Evolutionary conservation across 53 echinoderm and acorn worm species (phyloP), one percentile per base, ranked within the genome.

Genomic region (Zoroaster sp.): DNA sequence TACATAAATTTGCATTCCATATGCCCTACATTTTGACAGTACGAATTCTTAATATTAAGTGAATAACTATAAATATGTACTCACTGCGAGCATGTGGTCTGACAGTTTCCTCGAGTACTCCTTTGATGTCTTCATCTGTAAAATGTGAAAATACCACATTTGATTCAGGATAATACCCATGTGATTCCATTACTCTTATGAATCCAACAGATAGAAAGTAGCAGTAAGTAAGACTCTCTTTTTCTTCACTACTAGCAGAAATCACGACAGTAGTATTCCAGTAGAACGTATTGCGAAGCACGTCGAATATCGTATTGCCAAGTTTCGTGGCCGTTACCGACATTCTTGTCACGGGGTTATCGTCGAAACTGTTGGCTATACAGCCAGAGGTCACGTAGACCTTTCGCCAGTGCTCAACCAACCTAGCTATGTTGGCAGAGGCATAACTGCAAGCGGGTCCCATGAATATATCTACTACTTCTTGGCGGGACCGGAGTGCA

Each of bases 401-500:
- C 39, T 79, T 89, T 5, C n/a, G 34, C 89, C 89, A 89, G 51
- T 89, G 89, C 6, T 21, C 20, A 14, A 71, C 66, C 34, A 78
- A 42, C 4, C 89, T 53, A 4, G 41, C 70, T 63, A 89, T 79
- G 70, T 69, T 69, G 38, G 89, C 89, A 0, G 79, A 78, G 15
- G 89, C 89, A 18, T 79, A 79, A 33, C 71, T 71, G 39, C 89
- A 89, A 18, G 67, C 65, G 13, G 89, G 89, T 31, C 89, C 89
- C 0, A 89, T 9, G 41, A 40, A 89, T 5, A 73, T 1, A 52
- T 89, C 89, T 7, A 71, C 89, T 4, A 20, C 25, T 36, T 80
- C 45, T 5, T 79, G 41, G 12, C 51, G 37, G 28, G 53, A 66
- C 14, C 17, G 66, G 30, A 81, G 43, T 3, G 49, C 49, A 8